phyloP scores from a whole-genome alignment of 2,113 vertebrate genomes.

The Benitochromis conjunctus region DNA sequence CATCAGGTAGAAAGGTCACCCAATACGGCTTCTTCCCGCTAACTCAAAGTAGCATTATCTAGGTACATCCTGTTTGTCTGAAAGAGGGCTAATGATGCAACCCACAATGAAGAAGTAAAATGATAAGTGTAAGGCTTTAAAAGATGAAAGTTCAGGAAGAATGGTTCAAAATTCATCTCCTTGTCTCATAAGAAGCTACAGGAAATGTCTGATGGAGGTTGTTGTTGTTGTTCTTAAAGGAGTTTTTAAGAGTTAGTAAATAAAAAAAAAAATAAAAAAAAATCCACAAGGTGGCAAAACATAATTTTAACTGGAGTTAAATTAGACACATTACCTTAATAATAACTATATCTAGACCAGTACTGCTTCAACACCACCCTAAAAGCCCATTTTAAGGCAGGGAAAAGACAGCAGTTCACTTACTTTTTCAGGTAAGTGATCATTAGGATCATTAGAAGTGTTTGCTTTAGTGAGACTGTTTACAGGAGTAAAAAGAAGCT shows the following conservation, averaged over 20 bases:
- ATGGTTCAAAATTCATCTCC: not conserved
- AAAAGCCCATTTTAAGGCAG: not conserved
- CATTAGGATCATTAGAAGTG: not conserved
- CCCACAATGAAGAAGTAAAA: not conserved
- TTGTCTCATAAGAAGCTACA: not conserved
- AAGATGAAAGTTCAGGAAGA: not conserved
- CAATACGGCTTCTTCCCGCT: not conserved
- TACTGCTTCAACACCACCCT: not conserved
- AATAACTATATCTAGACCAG: not conserved
- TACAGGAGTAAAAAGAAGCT: not conserved
- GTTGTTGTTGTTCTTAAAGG: not conserved
- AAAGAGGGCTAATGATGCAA: not conserved
- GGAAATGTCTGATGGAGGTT: not conserved
- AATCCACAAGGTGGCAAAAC: not conserved
- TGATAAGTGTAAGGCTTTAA: not conserved
- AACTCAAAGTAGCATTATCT: not conserved
- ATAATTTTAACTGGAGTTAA: fast-evolving
- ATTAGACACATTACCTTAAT: not conserved
- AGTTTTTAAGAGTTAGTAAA: not conserved
- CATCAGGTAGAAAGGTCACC: not conserved
- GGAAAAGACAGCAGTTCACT: not conserved
- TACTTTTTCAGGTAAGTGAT: not conserved
- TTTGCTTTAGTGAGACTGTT: not conserved
- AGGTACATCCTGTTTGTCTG: not conserved
- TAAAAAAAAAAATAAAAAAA: too few relatives aligned